Evolutionary conservation across 1,140 invertebrate species (phyloP).

Genomic region (Drosophila rhopaloa): DNA sequence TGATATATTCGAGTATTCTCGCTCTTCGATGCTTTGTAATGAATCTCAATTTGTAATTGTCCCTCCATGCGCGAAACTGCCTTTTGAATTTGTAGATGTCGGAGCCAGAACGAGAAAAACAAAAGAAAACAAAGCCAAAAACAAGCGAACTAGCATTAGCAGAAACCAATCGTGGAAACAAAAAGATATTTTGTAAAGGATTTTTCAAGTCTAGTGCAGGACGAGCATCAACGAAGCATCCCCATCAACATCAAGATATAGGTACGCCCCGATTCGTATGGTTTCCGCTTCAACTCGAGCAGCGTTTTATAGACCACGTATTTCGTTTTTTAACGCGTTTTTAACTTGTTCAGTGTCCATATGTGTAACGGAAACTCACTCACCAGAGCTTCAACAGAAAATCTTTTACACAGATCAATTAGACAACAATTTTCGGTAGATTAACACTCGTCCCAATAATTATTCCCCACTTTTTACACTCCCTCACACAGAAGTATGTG

Average conservation of each 20-base stretch:
- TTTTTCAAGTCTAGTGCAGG: conserved; percentile 46
- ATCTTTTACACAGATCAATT: background rate
- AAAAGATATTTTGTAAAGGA: conserved; percentile 65
- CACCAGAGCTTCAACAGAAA: conserved; percentile 24
- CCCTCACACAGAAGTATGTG: conserved; percentile 14
- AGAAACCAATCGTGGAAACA: conserved; percentile 15
- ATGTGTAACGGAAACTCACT: background rate
- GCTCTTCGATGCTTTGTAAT: conserved; percentile 56
- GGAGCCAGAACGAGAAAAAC: conserved; percentile 36
- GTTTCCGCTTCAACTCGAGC: conserved; percentile 19
- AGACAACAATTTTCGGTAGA: conserved; percentile 5
- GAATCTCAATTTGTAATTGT: conserved; percentile 72
- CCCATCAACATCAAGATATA: conserved; percentile 13
- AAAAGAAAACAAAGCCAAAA: conserved; percentile 3
- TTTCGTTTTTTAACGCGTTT: conserved; percentile 11
- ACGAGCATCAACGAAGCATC: conserved; percentile 19
- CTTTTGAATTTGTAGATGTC: conserved; percentile 69
- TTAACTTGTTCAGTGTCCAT: conserved; percentile 5
- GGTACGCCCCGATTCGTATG: conserved; percentile 7
- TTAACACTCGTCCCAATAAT: background rate
- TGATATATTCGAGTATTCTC: conserved; percentile 30
- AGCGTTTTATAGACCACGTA: conserved; percentile 1
- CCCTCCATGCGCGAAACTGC: conserved; percentile 80
- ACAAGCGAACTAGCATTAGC: conserved; percentile 30
- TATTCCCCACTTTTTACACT: conserved; percentile 6